phyloP scores from a whole-genome alignment of 2,113 vertebrate species.

The Artemisiospiza belli region DNA sequence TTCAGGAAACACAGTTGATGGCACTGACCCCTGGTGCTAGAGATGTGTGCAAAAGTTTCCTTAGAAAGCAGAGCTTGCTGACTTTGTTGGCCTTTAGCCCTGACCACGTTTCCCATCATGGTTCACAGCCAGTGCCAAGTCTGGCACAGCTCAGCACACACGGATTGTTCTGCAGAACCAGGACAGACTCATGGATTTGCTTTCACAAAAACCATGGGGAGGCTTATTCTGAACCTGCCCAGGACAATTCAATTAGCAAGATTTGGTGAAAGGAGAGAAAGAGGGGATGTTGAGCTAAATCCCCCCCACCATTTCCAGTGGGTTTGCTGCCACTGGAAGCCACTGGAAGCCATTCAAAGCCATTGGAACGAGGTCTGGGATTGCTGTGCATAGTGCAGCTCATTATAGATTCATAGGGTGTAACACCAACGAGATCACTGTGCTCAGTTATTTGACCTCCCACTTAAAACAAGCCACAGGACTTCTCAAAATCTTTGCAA shows the following conservation, averaged over 20 bases:
- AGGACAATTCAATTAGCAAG: neutral
- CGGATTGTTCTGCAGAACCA: neutral
- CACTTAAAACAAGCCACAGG: neutral
- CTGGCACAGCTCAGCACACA: neutral
- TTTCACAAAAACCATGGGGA: neutral
- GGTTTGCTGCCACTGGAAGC: neutral
- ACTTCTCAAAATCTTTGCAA: slow-evolving; percentile 17
- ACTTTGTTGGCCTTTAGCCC: neutral
- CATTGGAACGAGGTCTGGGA: neutral
- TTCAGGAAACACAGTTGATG: neutral
- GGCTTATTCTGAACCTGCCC: neutral
- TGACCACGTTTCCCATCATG: accelerated
- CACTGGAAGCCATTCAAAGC: neutral
- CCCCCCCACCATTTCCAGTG: neutral
- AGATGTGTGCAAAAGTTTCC: neutral
- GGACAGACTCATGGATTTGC: neutral
- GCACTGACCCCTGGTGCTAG: neutral
- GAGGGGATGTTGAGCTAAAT: neutral
- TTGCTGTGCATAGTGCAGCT: neutral
- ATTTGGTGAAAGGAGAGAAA: neutral
- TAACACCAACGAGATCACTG: neutral
- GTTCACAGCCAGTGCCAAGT: neutral
- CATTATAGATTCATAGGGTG: neutral
- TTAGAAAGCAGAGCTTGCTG: neutral
- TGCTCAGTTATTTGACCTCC: neutral